Conservation (phyloP, 1,140 invertebrate species). For the Bombus superbus region DNA sequence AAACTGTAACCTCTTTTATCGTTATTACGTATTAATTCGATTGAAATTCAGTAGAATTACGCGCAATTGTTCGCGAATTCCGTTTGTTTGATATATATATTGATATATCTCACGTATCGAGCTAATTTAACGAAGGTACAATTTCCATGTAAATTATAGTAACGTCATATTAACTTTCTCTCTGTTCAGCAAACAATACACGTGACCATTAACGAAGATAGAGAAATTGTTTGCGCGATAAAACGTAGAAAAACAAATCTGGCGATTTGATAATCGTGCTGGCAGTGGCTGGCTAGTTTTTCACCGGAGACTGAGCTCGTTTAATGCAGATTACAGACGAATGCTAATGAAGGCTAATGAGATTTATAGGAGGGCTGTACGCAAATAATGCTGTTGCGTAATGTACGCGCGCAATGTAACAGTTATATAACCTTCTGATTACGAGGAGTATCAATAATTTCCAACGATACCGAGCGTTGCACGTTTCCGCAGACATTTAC, state of each 20-base stretch:
- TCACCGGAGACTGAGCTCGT: slow-evolving; percentile 14
- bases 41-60: neutral
- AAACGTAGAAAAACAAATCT: neutral
- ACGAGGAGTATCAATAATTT: slow-evolving; percentile 35
- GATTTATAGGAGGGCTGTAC: slow-evolving; percentile 54
- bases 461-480: neutral
- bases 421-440: slow-evolving; percentile 43
- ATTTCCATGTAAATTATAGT: neutral
- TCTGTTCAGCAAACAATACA: too few species aligned
- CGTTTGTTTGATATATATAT: neutral
- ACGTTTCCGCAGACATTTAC: neutral
- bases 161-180: too few species aligned
- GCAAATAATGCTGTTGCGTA: slow-evolving; percentile 54
- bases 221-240: too few species aligned
- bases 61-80: neutral
- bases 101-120: neutral
- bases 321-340: slow-evolving; percentile 51
- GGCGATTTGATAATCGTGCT: slow-evolving; percentile 1
- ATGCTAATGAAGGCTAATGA: slow-evolving; percentile 63
- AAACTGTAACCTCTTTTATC: too few species aligned
- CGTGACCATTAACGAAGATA: too few species aligned
- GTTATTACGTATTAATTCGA: too few species aligned
- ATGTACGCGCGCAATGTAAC: slow-evolving; percentile 32
- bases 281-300: neutral
- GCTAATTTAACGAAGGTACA: neutral